Percentiles rank a stretch among this genome's conserved stretches.
Conservation (phyloP, 2,113 vertebrate genomes). For the Aegypius monachus region DNA sequence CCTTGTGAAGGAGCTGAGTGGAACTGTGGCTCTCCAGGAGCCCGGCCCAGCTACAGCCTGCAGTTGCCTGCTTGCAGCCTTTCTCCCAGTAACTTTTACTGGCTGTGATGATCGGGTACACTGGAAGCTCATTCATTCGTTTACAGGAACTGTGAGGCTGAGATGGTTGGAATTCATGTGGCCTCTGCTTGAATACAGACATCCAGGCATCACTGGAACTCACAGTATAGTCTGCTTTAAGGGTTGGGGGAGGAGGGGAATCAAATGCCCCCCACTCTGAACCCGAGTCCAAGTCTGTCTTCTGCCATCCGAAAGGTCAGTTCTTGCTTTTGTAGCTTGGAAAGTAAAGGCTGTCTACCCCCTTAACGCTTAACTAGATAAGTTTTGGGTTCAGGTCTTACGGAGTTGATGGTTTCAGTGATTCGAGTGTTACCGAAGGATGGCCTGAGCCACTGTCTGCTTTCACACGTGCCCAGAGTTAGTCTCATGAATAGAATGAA, state of each 20-base stretch:
- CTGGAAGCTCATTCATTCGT: background rate
- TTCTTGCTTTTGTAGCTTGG: background rate
- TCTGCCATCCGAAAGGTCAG: background rate
- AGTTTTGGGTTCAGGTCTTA: background rate
- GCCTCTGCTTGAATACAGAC: background rate
- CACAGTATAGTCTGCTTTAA: no score
- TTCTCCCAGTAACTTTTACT: background rate
- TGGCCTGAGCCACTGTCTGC: accelerated
- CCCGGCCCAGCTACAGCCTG: background rate
- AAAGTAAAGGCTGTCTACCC: background rate
- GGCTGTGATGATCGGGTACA: background rate
- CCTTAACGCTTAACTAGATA: background rate
- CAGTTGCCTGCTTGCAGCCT: background rate
- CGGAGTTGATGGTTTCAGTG: background rate
- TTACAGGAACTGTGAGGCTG: background rate
- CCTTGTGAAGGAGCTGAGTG: background rate
- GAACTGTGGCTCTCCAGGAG: background rate
- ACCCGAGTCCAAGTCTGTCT: background rate
- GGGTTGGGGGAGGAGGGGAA: background rate
- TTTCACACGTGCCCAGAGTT: background rate
- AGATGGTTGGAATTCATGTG: background rate
- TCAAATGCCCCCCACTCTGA: background rate
- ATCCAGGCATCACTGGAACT: background rate
- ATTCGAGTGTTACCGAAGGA: background rate
- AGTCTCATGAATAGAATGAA: background rate